phyloP scores from a whole-genome alignment of 2,113 vertebrate species.

The Xyrauchen texanus region DNA sequence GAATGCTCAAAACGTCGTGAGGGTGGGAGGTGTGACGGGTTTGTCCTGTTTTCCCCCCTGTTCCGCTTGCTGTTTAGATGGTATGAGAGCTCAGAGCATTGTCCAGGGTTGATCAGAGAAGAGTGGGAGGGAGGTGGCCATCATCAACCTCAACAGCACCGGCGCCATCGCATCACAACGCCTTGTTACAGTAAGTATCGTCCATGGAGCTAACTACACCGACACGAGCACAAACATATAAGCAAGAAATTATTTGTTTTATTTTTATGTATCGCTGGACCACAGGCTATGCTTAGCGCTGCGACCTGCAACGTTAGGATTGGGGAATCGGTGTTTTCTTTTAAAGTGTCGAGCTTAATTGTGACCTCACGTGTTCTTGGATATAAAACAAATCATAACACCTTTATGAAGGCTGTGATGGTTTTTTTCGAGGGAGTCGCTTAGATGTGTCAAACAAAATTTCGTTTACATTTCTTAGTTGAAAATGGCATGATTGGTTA shows the following conservation, averaged over 20 bases:
- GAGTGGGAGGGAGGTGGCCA: conserved; percentile 26
- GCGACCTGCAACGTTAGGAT: background rate
- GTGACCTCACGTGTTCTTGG: background rate
- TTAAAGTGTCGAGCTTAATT: background rate
- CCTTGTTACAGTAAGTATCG: conserved; percentile 24
- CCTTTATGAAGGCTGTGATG: background rate
- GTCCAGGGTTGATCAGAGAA: background rate
- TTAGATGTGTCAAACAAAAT: background rate
- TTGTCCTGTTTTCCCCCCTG: conserved; percentile 3
- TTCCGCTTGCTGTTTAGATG: background rate
- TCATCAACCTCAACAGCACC: conserved; percentile 13
- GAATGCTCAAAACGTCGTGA: background rate
- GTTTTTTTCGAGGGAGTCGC: background rate
- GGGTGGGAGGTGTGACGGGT: conserved; percentile 3
- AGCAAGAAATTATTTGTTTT: background rate
- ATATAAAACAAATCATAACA: too few species aligned
- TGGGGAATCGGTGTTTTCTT: background rate
- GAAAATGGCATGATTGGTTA: background rate
- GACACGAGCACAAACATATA: background rate
- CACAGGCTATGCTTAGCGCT: background rate
- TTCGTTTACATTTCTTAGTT: background rate
- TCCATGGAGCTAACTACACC: background rate
- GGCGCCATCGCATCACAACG: conserved; percentile 21
- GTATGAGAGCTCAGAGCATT: background rate
- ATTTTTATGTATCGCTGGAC: background rate